These are phyloP conservation scores for Anolis sagrei DNA, from an alignment of 2,113 vertebrate species.

Conservation along the genomic window DNA sequence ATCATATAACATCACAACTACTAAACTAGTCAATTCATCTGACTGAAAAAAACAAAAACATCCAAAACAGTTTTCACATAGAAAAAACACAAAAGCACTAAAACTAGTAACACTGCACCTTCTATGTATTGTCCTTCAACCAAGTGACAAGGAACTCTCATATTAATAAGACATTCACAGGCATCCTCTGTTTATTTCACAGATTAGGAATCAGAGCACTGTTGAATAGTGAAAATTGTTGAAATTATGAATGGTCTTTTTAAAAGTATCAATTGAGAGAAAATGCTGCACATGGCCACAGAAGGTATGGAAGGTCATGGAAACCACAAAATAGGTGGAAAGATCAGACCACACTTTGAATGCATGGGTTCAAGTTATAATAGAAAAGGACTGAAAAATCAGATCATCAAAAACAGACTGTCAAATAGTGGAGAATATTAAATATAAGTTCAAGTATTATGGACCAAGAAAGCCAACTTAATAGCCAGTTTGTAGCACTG, in stretches of 20 bases:
- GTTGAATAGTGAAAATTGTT: too few relatives aligned
- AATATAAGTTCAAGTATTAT: not conserved
- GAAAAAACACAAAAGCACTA: not conserved
- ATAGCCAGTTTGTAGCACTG: not conserved
- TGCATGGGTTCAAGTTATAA: too few relatives aligned
- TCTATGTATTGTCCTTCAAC: not conserved
- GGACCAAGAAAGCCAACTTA: not conserved
- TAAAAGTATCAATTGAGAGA: too few relatives aligned
- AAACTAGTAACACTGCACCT: not conserved
- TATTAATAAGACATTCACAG: not conserved
- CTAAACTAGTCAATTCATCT: conserved; percentile 84
- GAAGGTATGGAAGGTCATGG: too few relatives aligned
- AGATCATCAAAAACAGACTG: too few relatives aligned
- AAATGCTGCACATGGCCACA: too few relatives aligned
- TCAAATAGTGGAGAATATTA: not conserved
- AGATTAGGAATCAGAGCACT: too few relatives aligned
- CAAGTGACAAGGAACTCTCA: not conserved
- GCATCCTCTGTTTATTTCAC: too few relatives aligned
- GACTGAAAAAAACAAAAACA: conserved; percentile 66
- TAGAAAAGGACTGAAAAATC: too few relatives aligned
- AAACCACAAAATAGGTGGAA: too few relatives aligned
- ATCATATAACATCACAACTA: conserved; percentile 89
- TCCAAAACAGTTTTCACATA: not conserved
- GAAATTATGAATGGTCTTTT: too few relatives aligned
- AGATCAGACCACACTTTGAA: too few relatives aligned